Evolutionary conservation across 2,888 invertebrate species (phyloP).

Genomic region (Neocrepidodera transversa): DNA sequence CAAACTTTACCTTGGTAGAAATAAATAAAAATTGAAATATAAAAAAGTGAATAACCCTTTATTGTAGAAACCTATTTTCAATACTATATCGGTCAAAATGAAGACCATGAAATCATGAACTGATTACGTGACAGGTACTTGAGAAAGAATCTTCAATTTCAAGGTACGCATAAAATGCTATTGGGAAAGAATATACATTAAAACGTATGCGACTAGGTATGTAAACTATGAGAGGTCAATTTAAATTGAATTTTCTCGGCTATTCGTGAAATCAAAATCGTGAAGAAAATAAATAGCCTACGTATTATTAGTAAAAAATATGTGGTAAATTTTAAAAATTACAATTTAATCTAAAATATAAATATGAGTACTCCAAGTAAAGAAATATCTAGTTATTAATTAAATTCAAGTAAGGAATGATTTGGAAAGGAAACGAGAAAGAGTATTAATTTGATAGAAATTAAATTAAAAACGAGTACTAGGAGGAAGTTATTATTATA

Average conservation of each 20-base stretch:
- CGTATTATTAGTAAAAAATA: not conserved
- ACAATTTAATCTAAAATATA: no score
- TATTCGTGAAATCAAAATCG: conserved; percentile 15
- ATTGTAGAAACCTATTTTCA: no score
- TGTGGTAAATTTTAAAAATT: not conserved
- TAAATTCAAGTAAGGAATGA: no score
- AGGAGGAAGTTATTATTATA: not conserved
- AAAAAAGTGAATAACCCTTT: no score
- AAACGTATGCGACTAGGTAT: not conserved
- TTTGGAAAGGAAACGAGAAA: no score
- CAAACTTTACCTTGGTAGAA: no score
- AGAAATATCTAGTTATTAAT: no score
- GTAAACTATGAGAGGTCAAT: conserved; percentile 18
- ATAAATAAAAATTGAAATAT: no score
- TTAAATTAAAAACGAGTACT: no score
- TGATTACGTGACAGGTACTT: conserved; percentile 22
- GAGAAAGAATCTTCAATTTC: conserved; percentile 25
- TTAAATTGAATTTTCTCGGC: conserved; percentile 17
- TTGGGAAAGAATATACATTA: conserved; percentile 18
- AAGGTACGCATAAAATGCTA: conserved; percentile 20
- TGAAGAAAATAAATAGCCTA: conserved; percentile 11
- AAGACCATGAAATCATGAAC: conserved; percentile 8
- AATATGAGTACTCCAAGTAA: no score
- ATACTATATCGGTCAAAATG: no score
- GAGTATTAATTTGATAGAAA: no score